A percentile compares a stretch with the other conserved stretches of the same genome.
Evolutionary conservation across 1,140 invertebrate genomes (phyloP).

Genomic region (Caerostris extrusa): DNA sequence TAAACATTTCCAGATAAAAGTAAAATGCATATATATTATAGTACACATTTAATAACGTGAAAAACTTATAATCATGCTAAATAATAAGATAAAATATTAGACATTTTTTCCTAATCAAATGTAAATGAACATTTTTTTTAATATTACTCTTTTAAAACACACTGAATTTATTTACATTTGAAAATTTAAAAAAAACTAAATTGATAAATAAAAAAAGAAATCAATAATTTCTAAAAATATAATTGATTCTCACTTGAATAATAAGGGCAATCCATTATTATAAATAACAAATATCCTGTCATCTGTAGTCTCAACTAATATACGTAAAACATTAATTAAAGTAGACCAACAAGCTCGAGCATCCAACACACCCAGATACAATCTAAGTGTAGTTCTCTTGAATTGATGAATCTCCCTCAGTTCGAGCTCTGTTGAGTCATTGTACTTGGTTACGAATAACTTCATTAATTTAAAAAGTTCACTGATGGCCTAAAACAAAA

Average conservation of each 20-base stretch:
- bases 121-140: no score
- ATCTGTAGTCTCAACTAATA: conserved; percentile 93
- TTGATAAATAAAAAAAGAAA: no score
- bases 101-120: no score
- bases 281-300: conserved; percentile 93
- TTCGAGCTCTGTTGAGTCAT: conserved; percentile 90
- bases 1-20: no score
- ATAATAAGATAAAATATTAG: no score
- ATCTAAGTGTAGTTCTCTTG: conserved; percentile 89
- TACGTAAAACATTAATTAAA: conserved; percentile 91
- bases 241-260: conserved; percentile 86
- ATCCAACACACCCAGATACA: conserved; percentile 90
- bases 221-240: not conserved
- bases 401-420: conserved; percentile 91
- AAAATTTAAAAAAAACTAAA: no score
- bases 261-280: conserved; percentile 92
- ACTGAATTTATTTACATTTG: no score
- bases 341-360: conserved; percentile 93
- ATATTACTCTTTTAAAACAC: no score
- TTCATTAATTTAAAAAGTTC: conserved; percentile 95
- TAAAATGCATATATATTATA: no score
- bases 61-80: no score
- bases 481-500: conserved; percentile 88
- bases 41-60: no score
- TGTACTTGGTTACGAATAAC: conserved; percentile 88